A percentile compares a stretch with the other conserved stretches of the same genome.
These are phyloP conservation scores for Ochropleura leucogaster DNA, from an alignment of 2,888 invertebrate species.

Conservation along the genomic window DNA sequence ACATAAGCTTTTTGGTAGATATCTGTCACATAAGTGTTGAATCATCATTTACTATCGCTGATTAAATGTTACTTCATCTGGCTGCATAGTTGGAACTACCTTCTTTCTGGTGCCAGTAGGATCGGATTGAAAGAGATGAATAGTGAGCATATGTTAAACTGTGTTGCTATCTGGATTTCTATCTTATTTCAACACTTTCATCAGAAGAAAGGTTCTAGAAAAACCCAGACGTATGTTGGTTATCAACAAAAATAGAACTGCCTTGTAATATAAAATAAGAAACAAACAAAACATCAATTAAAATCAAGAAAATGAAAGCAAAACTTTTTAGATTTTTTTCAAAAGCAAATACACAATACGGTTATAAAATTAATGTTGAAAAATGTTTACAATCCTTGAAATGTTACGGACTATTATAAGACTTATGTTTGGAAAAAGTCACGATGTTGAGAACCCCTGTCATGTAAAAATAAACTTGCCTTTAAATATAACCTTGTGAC, in stretches of 20 bases:
- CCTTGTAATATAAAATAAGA: background rate
- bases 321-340: background rate
- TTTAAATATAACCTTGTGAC: slow-evolving; percentile 5
- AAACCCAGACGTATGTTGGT: too few relatives aligned
- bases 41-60: too few relatives aligned
- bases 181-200: too few relatives aligned
- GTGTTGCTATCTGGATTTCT: too few relatives aligned
- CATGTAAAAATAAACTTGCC: background rate
- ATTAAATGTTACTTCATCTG: too few relatives aligned
- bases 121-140: too few relatives aligned
- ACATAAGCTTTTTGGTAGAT: too few relatives aligned
- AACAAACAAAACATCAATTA: background rate
- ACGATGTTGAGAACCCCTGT: slow-evolving; percentile 4
- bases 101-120: too few relatives aligned
- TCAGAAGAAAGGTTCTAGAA: too few relatives aligned
- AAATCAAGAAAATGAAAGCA: background rate
- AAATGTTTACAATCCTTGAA: background rate
- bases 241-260: slow-evolving; percentile 1
- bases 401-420: background rate
- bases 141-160: too few relatives aligned
- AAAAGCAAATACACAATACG: slow-evolving; percentile 13
- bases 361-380: slow-evolving; percentile 4
- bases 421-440: background rate
- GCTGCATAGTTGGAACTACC: too few relatives aligned
- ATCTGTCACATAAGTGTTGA: too few relatives aligned